Conservation (phyloP, 2,113 vertebrate species). For the Myiozetetes cayanensis region DNA sequence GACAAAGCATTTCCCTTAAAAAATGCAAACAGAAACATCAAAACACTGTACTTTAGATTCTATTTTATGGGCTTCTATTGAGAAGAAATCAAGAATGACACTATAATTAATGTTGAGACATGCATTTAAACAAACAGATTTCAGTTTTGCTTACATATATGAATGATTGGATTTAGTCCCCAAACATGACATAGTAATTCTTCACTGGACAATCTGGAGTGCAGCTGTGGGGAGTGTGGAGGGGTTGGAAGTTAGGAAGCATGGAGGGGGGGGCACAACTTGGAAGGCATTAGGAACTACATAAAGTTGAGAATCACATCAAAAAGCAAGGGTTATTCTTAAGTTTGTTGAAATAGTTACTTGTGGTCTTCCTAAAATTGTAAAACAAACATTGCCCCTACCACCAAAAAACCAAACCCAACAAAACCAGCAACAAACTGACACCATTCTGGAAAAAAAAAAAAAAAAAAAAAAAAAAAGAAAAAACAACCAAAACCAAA, state of each 20-base stretch:
- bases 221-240: not conserved
- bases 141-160: not conserved
- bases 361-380: not conserved
- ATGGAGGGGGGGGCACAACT: not conserved
- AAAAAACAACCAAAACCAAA: not conserved
- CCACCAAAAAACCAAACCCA: not conserved
- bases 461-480: not conserved
- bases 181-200: not conserved
- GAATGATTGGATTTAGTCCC: not conserved
- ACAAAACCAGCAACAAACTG: not conserved
- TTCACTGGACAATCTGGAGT: constrained; percentile 8
- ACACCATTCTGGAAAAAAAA: not conserved
- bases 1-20: not conserved
- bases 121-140: constrained; percentile 1
- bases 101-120: not conserved
- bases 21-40: constrained; percentile 8
- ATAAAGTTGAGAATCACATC: not conserved
- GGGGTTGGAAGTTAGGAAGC: not conserved
- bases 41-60: not conserved
- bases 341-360: not conserved
- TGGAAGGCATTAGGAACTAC: not conserved
- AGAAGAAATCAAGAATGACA: not conserved
- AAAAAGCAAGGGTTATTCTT: not conserved
- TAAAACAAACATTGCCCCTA: not conserved
- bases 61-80: not conserved